Base-by-base conservation (phyloP, 92 coral and sea anemone genomes). In the Paramuricea clavata region DNA sequence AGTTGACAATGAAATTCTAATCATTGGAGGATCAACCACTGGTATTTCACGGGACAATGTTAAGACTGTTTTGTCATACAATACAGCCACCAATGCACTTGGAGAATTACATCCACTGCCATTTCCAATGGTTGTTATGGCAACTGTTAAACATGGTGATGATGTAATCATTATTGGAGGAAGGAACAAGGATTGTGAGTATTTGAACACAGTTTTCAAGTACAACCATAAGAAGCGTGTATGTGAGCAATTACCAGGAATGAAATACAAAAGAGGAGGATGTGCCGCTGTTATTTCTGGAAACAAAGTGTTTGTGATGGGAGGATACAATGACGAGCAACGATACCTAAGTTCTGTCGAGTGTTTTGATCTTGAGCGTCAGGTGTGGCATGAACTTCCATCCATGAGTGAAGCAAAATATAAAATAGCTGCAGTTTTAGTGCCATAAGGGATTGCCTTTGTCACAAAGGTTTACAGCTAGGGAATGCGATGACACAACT, bases 281-380 rank as follows among this genome's bases (percentile, higher is more conserved):
- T 92, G 98, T 71, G 81, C 98, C 0, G 98, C 95, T 7, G 92
- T 92, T 22, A 78, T 85, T 21, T 79, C 88, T 85, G 83, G 89
- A 68, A 91, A 86, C 2, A 81, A 77, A 39, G 81, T 95, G 70
- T 74, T 90, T 25, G 96, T 95, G 19, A 88, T 94, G n/a, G 98
- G 98, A 21, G 98, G 98, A 2, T 95, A 94, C 33, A 89, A 93
- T 49, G 91, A 88, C 41, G 87, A 82, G 27, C 98, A 95, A 5
- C 81, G 87, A 13, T 95, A 90, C 83, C 76, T 94, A 43, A 57
- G 83, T 23, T 88, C 92, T 6, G 96, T 94, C 16, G 98, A 95
- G 75, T 90, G 83, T 43, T 92, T 92, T 42, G 90, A 89, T 73
- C 43, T 75, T 49, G 81, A 44, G 1, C 3, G 12, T 10, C 30